Base-by-base conservation (phyloP, 2,888 invertebrate genomes). In the Mythimna pallens region DNA sequence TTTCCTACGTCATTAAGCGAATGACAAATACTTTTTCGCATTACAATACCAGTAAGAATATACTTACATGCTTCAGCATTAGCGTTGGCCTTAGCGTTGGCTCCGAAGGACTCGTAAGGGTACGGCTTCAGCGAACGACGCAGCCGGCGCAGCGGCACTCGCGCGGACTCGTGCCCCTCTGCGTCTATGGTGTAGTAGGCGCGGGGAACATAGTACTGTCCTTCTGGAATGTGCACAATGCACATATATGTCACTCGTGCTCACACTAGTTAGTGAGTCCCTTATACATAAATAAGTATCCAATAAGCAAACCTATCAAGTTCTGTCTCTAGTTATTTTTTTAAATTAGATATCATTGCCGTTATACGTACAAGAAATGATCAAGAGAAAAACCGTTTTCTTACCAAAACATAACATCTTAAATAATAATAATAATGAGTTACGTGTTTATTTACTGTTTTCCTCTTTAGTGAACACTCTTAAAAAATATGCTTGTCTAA, bases 131-230 rank as follows among this genome's bases (percentile, higher is more conserved):
- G 70, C 52, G 94, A 93, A 66, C 96, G 92, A 73, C 95, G 93
- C 86, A 95, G 89, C 68, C 96, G 93, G 0, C 94, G 91, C 86
- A 96, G 90, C 8, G 95, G 94, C 73, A 96, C 94, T 20, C 94
- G 94, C 40, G 91, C 94, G 0, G 97, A 97, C 88, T 94, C 94
- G 85, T 97, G 97, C 0, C 97, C 97, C 69, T 95, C 93, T 22
- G 95, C 90, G 88, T 97, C 97, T 76, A 97, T 97, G 43, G 96
- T 93, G 92, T 97, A 97, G 90, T 97, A 97, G 8, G 97, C 96
- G 76, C 96, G 97, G 17, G 97, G 97, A 70, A 97, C 95, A 91
- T 97, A 97, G 90, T 96, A 96, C 84, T 97, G 97, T 36, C 96
- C 94, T 85, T 90, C 97, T 97, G 94, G 77, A 95, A 95, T 86